Percentiles rank a stretch among this genome's conserved stretches.
These are phyloP conservation scores for Eubasilissa regina DNA, from an alignment of 1,140 invertebrate genomes.

Conservation along the genomic window DNA sequence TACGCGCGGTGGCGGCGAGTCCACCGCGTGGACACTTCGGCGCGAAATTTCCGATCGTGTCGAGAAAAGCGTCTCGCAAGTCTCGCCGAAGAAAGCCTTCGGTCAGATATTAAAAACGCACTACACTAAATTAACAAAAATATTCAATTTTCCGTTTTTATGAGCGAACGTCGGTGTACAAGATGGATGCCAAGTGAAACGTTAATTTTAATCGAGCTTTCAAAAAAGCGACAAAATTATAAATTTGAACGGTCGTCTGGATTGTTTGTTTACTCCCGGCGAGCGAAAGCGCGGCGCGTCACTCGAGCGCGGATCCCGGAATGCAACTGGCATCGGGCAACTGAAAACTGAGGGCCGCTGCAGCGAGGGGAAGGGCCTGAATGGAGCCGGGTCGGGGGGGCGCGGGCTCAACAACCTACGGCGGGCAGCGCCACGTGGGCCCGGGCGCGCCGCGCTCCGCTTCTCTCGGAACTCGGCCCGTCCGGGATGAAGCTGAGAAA, in stretches of 20 bases:
- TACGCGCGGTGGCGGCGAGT: slow-evolving; percentile 32
- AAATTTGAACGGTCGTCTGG: too few species aligned
- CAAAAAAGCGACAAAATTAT: neutral
- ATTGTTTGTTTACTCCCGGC: slow-evolving; percentile 10
- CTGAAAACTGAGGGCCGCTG: slow-evolving; percentile 26
- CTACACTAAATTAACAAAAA: neutral
- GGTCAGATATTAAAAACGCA: neutral
- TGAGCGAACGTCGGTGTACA: neutral
- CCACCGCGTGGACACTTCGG: slow-evolving; percentile 32
- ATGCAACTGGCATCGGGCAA: slow-evolving; percentile 46
- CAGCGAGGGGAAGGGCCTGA: slow-evolving; percentile 40
- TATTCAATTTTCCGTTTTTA: neutral
- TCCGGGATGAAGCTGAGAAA: slow-evolving; percentile 7
- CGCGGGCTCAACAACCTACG: slow-evolving; percentile 29
- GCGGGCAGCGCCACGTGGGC: slow-evolving; percentile 33
- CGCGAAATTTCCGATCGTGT: neutral
- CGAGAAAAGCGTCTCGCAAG: slow-evolving; percentile 15
- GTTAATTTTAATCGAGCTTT: neutral
- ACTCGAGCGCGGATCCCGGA: slow-evolving; percentile 13
- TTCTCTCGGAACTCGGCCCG: neutral
- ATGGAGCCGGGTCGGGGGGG: slow-evolving; percentile 31
- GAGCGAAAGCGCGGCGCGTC: slow-evolving; percentile 5
- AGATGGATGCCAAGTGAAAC: neutral
- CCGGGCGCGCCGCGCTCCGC: too few species aligned
- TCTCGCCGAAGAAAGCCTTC: neutral